Evolutionary conservation across 2,113 vertebrate species (phyloP).

Genomic region (Nannospalax galili): DNA sequence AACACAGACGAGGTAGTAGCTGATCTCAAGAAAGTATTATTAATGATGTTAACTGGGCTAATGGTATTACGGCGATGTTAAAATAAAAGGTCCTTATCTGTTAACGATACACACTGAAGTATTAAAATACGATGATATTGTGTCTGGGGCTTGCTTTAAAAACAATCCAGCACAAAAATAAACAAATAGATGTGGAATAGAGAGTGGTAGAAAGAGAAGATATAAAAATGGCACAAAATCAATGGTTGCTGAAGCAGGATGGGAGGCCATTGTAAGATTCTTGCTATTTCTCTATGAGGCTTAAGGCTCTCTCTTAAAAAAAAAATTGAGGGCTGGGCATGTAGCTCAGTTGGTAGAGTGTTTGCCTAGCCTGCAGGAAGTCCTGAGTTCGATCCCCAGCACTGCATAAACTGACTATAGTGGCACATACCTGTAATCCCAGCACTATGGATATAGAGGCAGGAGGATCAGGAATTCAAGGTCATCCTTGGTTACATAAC

Average conservation of each 20-base stretch:
- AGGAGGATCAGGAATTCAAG: not conserved
- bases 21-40: conserved; percentile 55
- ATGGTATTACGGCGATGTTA: conserved; percentile 18
- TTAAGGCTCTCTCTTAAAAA: not conserved
- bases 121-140: conserved; percentile 66
- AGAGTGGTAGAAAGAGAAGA: not conserved
- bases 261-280: not conserved
- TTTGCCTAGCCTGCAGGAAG: not conserved
- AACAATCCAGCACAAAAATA: conserved; percentile 48
- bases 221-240: not conserved
- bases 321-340: not conserved
- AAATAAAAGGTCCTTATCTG: conserved; percentile 73
- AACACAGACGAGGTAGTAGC: conserved; percentile 20
- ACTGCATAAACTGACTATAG: not conserved
- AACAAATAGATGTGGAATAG: not conserved
- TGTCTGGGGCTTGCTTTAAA: conserved; percentile 69
- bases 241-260: not conserved
- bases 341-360: not conserved
- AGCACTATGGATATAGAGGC: not conserved
- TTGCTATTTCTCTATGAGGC: not conserved
- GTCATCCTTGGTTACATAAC: not conserved
- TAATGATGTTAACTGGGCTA: conserved; percentile 52
- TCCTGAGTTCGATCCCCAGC: not conserved
- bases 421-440: not conserved
- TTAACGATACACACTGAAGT: conserved; percentile 45